phyloP scores from a whole-genome alignment of 2,113 vertebrate species.

The Gallinago paraguaiae region DNA sequence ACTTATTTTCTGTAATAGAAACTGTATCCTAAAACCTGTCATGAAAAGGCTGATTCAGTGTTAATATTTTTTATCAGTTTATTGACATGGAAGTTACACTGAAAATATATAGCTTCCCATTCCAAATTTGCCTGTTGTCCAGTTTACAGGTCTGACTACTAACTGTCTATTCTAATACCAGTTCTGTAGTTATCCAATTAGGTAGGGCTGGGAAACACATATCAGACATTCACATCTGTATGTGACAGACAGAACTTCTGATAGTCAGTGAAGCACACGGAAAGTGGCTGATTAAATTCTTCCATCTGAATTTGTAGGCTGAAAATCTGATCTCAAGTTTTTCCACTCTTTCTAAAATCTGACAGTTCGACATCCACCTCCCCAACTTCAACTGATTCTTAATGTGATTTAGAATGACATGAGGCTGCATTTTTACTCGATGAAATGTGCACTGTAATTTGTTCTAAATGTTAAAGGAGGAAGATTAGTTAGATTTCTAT shows the following conservation, averaged over 20 bases:
- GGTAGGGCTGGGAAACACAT: constrained; percentile 45
- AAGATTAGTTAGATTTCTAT: constrained; percentile 61
- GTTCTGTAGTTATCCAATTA: constrained; percentile 66
- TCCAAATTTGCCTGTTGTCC: constrained; percentile 38
- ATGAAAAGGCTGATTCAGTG: not conserved
- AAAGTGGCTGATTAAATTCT: constrained; percentile 74
- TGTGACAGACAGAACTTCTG: constrained; percentile 73
- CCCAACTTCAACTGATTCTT: constrained; percentile 61
- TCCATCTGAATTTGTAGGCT: constrained; percentile 71
- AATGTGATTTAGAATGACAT: constrained; percentile 69
- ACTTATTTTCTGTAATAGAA: not conserved
- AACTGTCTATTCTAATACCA: constrained; percentile 41
- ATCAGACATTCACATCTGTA: constrained; percentile 62
- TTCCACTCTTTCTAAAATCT: constrained; percentile 65
- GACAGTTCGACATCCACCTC: constrained; percentile 70
- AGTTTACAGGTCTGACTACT: constrained; percentile 4
- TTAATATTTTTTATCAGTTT: not conserved
- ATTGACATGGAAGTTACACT: not conserved
- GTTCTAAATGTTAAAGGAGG: constrained; percentile 55
- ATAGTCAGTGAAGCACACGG: constrained; percentile 70
- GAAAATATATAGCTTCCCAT: not conserved
- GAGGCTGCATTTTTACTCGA: constrained; percentile 55
- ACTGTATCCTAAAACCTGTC: fast-evolving
- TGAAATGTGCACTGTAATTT: constrained; percentile 54
- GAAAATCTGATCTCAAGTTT: constrained; percentile 71